Base-by-base conservation (phyloP, 2,888 invertebrate species). In the Mythimna albipuncta region DNA sequence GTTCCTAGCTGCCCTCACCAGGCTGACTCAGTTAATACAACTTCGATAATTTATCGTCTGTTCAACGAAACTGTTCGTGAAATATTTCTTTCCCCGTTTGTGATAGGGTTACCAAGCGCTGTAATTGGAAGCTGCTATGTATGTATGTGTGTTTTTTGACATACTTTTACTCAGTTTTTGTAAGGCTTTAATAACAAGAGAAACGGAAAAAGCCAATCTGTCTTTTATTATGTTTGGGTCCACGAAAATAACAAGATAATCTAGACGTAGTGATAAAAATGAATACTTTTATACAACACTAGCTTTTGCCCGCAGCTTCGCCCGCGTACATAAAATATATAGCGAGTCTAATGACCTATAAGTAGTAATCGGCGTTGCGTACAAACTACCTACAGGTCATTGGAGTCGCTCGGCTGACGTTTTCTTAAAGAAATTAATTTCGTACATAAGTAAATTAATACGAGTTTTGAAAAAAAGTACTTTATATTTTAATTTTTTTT, bases 11-110 rank as follows among this genome's bases (percentile, higher is more conserved):
- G 80, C 83, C 80, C 83, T 38, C 10, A 16, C 61, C 75, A 74
- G 47, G 26, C 79, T 79, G 83, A 67, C 77, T 83, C 79, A 77
- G 82, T 83, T 79, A 87, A 85, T 86, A 86, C 73, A 81, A 77
- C 75, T 73, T 81, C 72, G 81, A 86, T 85, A 88, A 89, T 89
- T 89, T 89, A 87, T 88, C 82, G 86, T 84, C 78, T 75, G 80
- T 71, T 84, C 82, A 81, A 72, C 81, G 70, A 77, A 80, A 82
- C 79, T 83, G 84, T 70, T 83, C 71, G 63, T 64, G 73, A 76
- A 85, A 83, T 83, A 75, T 75, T 83, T 75, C 80, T 79, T 75
- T 72, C 62, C 57, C 54, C 67, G 21, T 47, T 64, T 65, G 26
- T 50, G 82, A 72, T 79, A 79, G 67, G 79, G 79, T 67, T 79